Evolutionary conservation across 2,797 vertebrate species (phyloP).

Genomic region (Myotis pilosus): DNA sequence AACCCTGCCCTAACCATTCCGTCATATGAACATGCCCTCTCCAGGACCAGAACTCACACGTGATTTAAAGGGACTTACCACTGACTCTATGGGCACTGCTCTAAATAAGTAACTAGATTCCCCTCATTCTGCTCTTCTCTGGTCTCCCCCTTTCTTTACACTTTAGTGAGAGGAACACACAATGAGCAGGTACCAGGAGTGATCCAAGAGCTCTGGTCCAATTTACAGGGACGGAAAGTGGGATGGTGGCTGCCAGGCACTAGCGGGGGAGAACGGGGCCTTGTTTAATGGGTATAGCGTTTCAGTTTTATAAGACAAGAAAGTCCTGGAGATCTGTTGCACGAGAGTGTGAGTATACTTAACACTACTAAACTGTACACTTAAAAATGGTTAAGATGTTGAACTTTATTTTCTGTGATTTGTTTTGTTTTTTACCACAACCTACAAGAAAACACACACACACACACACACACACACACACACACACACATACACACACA

Average conservation of each 20-base stretch:
- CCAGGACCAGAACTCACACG: accelerated
- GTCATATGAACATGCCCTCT: not conserved
- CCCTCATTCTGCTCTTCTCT: not conserved
- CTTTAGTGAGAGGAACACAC: not conserved
- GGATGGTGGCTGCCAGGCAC: not conserved
- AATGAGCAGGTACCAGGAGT: not conserved
- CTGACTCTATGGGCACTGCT: not conserved
- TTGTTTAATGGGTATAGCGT: accelerated
- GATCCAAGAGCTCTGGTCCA: not conserved
- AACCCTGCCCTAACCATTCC: not conserved
- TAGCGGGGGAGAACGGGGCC: accelerated
- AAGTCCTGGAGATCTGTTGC: not conserved
- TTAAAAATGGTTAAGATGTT: not conserved
- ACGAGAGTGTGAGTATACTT: not conserved
- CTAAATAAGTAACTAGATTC: not conserved
- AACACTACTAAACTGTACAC: not conserved
- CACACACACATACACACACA: not conserved
- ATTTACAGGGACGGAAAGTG: not conserved
- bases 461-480: too few species aligned
- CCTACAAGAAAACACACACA: too few species aligned
- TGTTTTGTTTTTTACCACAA: not conserved
- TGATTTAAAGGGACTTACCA: not conserved
- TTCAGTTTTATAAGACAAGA: not conserved
- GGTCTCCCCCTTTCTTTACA: too few species aligned
- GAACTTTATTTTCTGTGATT: not conserved